Conservation (phyloP, 2,888 invertebrate species). For the Blera fallax region DNA sequence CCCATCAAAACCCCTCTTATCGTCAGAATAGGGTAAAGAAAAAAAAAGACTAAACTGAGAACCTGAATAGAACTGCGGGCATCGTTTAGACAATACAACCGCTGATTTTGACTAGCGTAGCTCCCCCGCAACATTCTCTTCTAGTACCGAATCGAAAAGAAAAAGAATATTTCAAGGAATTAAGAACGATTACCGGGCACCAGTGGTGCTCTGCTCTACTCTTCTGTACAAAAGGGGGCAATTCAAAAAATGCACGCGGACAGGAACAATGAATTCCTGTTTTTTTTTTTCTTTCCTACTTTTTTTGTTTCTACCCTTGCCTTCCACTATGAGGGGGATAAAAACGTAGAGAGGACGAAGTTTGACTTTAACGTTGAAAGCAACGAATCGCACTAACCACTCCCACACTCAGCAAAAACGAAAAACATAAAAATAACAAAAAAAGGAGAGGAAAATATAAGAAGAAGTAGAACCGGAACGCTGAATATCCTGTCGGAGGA, state of each 20-base stretch:
- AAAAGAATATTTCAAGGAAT: constrained; percentile 74
- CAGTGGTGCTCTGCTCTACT: constrained; percentile 49
- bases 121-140: not conserved
- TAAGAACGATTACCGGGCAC: constrained; percentile 71
- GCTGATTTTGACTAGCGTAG: constrained; percentile 58
- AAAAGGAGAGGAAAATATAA: constrained; percentile 41
- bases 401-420: constrained; percentile 60
- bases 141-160: constrained; percentile 44
- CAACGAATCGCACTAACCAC: constrained; percentile 70
- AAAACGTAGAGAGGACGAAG: constrained; percentile 62
- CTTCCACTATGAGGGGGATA: not conserved
- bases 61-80: constrained; percentile 58
- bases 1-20: constrained; percentile 37
- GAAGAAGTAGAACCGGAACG: constrained; percentile 70
- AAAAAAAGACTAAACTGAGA: constrained; percentile 18
- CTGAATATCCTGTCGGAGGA: constrained; percentile 60
- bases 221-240: constrained; percentile 43
- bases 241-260: constrained; percentile 64
- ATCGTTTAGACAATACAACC: constrained; percentile 62
- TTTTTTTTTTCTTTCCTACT: not conserved
- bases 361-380: constrained; percentile 69
- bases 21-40: constrained; percentile 18
- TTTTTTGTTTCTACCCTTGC: not conserved
- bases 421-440: constrained; percentile 38
- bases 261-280: constrained; percentile 63